Conservation (phyloP, 2,888 invertebrate species). For the Mongoloraphidia duomilia region DNA sequence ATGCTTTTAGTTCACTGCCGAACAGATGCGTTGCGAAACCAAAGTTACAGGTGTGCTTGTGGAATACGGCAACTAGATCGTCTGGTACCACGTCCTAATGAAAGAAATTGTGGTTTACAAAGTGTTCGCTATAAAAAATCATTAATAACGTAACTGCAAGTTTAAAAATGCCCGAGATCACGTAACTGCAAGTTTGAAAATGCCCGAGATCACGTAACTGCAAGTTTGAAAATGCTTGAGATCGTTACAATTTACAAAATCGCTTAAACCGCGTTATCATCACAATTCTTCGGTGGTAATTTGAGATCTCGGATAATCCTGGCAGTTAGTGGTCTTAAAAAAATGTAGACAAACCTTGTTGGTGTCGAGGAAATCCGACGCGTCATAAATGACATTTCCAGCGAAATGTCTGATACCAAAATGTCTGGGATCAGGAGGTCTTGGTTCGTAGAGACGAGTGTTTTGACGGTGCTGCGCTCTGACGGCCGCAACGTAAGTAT, state of each 20-base stretch:
- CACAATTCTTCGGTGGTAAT: too few relatives aligned
- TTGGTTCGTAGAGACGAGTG: conserved; percentile 63
- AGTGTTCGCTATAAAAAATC: too few relatives aligned
- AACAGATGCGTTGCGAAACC: conserved; percentile 96
- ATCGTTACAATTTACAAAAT: too few relatives aligned
- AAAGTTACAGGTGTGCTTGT: conserved; percentile 84
- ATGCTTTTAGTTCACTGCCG: conserved; percentile 76
- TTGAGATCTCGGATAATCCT: too few relatives aligned
- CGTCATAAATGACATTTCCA: conserved; percentile 75
- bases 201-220: too few relatives aligned
- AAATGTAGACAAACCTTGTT: conserved; percentile 40
- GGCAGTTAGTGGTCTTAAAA: too few relatives aligned
- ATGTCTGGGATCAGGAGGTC: conserved; percentile 61
- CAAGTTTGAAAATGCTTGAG: too few relatives aligned
- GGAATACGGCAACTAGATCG: conserved; percentile 83
- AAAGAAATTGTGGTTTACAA: too few relatives aligned
- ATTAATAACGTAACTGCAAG: too few relatives aligned
- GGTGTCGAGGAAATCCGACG: conserved; percentile 76
- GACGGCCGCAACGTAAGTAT: conserved; percentile 67
- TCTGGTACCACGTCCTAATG: conserved; percentile 68
- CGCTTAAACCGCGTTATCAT: too few relatives aligned
- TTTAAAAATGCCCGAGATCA: too few relatives aligned
- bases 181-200: too few relatives aligned
- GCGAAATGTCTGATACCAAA: conserved; percentile 89
- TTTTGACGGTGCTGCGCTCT: conserved; percentile 72